Evolutionary conservation across 2,113 vertebrate genomes (phyloP), one percentile per base, ranked within the genome.

Genomic region (Suricata suricatta): DNA sequence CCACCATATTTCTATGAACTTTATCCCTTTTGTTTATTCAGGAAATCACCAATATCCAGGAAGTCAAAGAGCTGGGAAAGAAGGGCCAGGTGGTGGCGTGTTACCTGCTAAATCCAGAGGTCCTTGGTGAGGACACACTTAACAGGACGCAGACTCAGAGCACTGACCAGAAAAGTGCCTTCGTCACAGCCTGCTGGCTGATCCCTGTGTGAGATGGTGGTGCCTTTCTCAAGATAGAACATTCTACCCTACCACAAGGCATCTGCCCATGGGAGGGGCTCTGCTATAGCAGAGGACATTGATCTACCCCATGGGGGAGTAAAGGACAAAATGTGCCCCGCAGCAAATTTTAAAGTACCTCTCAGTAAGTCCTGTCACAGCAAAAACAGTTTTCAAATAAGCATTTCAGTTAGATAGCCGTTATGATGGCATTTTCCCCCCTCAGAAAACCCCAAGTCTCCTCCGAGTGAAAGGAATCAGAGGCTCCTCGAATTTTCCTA

Each of bases 11-110:
- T 95, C 92, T 94, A 90, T 74, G 38, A 96, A 96, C 68, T 93
- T 91, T 85, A n/a, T 72, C 74, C 52, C 74, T 96, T 98, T 96
- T 88, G 60, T 90, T 96, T 88, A 95, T 81, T 90, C 8, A 1
- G 38, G 84, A 63, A 50, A 86, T 80, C 72, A 94, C 31, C 68
- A 93, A 88, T 88, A 88, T 88, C 60, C 38, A 92, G 77, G 35
- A 95, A 89, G 86, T 63, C 89, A 89, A 96, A 90, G 38, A 82
- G 66, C 84, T 82, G 52, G 84, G 90, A 54, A 85, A 95, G 90
- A 96, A 96, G 84, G 80, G 69, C 11, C 79, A 71, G 33, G 57
- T 72, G 44, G 89, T 63, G 38, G 68, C 38, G 82, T 15, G 71
- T 57, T 74, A 84, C 2, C 93, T 79, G 83, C 50, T 76, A 95